A percentile compares a stretch with the other conserved stretches of the same genome.
Conservation (phyloP, 2,797 vertebrate species). For the Galagoides demidoff region DNA sequence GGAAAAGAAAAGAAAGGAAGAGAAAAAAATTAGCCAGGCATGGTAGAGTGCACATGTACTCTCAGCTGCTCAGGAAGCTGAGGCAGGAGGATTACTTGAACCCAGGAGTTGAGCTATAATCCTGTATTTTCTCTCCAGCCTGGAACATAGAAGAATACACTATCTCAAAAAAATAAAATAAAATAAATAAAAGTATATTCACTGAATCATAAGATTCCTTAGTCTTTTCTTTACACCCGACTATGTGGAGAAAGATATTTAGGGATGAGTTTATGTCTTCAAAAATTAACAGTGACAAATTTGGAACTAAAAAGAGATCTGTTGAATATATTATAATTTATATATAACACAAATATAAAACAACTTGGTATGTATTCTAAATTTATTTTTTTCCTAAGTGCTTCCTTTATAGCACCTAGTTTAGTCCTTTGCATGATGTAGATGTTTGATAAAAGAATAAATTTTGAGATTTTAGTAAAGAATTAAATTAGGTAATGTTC, state of each 20-base stretch:
- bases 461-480: background rate
- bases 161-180: background rate
- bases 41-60: too few relatives aligned
- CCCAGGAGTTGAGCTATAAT: too few relatives aligned
- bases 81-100: too few relatives aligned
- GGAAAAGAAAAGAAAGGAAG: too few relatives aligned
- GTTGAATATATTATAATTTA: background rate
- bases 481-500: background rate
- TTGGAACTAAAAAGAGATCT: background rate
- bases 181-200: background rate
- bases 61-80: too few relatives aligned
- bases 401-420: background rate
- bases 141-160: too few relatives aligned
- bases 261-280: background rate
- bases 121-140: too few relatives aligned
- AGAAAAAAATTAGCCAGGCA: too few relatives aligned
- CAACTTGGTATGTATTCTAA: background rate
- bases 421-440: background rate
- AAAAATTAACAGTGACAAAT: background rate
- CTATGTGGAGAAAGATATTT: background rate
- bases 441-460: conserved; percentile 5
- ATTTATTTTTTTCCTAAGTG: background rate
- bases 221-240: background rate
- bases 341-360: background rate
- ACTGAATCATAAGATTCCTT: background rate